Evolutionary conservation across 2,888 invertebrate species (phyloP).

Genomic region (Ptychoptera contaminata): DNA sequence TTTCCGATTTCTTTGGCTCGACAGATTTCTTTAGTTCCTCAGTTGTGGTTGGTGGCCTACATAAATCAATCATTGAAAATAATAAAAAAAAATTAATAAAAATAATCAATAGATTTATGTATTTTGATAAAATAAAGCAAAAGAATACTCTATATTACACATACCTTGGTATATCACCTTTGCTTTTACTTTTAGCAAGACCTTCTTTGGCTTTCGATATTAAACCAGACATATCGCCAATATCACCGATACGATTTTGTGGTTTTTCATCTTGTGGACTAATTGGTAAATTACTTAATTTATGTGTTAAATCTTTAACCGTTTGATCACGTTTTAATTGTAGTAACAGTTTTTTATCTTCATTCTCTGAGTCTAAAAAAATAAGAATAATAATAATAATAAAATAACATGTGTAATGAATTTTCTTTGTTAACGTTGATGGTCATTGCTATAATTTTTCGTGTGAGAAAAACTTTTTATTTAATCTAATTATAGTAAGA

Average conservation of each 20-base stretch:
- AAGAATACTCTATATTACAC: conserved; percentile 6
- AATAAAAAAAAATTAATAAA: conserved; percentile 2
- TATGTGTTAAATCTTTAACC: conserved; percentile 77
- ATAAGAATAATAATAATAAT: background rate
- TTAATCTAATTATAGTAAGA: too few relatives aligned
- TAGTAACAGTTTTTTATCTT: conserved; percentile 44
- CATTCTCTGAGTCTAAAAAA: conserved; percentile 37
- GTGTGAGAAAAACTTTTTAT: background rate
- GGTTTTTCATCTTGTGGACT: conserved; percentile 43
- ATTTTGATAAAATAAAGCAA: background rate
- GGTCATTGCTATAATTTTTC: background rate
- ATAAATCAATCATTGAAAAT: conserved; percentile 15
- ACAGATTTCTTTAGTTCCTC: conserved; percentile 46
- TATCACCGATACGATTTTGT: conserved; percentile 54
- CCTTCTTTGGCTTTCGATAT: conserved; percentile 90
- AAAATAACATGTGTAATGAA: background rate
- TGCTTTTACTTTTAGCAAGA: conserved; percentile 71
- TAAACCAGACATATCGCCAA: conserved; percentile 76
- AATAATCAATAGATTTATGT: background rate
- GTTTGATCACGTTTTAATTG: conserved; percentile 68
- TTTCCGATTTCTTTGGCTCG: conserved; percentile 76
- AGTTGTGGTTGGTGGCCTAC: conserved; percentile 54
- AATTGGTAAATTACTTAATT: conserved; percentile 51
- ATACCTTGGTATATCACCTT: conserved; percentile 39
- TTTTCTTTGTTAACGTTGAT: background rate